Percentiles rank a stretch among this genome's conserved stretches.
Evolutionary conservation across 2,797 vertebrate genomes (phyloP).

Genomic region (Oreochromis grahami): DNA sequence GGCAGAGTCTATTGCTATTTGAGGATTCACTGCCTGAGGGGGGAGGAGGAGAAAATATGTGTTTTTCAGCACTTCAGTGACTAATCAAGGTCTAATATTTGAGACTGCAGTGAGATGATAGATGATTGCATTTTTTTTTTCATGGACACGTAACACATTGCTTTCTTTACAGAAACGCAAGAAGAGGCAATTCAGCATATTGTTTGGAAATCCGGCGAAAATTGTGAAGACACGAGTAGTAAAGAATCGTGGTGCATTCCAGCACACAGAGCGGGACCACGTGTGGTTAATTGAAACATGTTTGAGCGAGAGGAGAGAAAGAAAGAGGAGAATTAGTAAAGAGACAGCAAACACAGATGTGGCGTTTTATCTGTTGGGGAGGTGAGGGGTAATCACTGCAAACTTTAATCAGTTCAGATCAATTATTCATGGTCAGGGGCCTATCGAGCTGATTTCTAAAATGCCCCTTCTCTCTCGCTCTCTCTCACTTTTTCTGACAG

Average conservation of each 20-base stretch:
- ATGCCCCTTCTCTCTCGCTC: constrained; percentile 57
- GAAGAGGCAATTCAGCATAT: neutral
- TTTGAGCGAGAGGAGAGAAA: constrained; percentile 34
- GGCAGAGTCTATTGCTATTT: neutral
- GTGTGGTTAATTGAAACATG: constrained; percentile 35
- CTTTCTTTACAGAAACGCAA: constrained; percentile 23
- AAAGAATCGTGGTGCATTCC: constrained; percentile 5
- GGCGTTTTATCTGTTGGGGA: constrained; percentile 73
- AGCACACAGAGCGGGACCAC: neutral
- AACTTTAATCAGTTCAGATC: constrained; percentile 85
- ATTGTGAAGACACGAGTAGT: neutral
- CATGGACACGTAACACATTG: neutral
- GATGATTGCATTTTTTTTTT: constrained; percentile 25
- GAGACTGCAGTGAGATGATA: neutral
- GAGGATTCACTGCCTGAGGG: constrained; percentile 26
- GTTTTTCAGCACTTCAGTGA: constrained; percentile 19
- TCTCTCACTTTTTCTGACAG: constrained; percentile 70
- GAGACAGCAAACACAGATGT: constrained; percentile 78
- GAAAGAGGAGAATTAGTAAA: constrained; percentile 57
- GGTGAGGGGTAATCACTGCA: constrained; percentile 80
- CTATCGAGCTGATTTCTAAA: constrained; percentile 76
- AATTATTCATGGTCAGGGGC: constrained; percentile 85
- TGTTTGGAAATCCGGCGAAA: neutral
- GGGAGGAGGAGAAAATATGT: neutral
- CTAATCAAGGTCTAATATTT: constrained; percentile 33